Evolutionary conservation across 2,888 invertebrate species (phyloP).

Genomic region (Dione juno): DNA sequence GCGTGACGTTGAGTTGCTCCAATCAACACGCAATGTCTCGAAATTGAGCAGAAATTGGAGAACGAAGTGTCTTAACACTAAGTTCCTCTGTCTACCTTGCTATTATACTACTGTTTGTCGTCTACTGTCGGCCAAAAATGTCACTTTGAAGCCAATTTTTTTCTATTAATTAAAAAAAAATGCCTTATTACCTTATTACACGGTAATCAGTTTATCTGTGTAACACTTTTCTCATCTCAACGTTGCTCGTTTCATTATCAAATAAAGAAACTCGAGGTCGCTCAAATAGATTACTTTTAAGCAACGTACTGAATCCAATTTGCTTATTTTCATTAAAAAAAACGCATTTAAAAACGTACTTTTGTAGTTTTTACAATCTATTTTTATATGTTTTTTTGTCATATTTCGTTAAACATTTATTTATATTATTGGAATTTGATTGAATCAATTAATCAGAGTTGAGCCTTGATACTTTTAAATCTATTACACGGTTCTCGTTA

Average conservation of each 20-base stretch:
- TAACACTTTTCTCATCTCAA: constrained; percentile 9
- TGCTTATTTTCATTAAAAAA: constrained; percentile 30
- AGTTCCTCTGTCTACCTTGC: too few relatives aligned
- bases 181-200: constrained; percentile 9
- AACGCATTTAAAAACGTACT: constrained; percentile 20
- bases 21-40: too few relatives aligned
- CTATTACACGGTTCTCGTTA: constrained; percentile 4
- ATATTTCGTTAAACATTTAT: constrained; percentile 4
- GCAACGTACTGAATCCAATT: constrained; percentile 40
- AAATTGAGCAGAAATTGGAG: too few relatives aligned
- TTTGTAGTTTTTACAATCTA: constrained; percentile 11
- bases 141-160: too few relatives aligned
- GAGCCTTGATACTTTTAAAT: neutral
- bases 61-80: too few relatives aligned
- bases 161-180: too few relatives aligned
- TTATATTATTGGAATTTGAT: constrained; percentile 1
- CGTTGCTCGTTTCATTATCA: constrained; percentile 45
- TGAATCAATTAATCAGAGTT: constrained; percentile 4
- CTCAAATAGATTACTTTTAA: constrained; percentile 42
- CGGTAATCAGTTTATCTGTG: neutral
- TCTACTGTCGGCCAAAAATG: too few relatives aligned
- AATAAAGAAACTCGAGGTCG: constrained; percentile 44
- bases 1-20: too few relatives aligned
- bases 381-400: constrained; percentile 9
- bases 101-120: too few relatives aligned